Evolutionary conservation across 1,140 invertebrate species (phyloP).

Genomic region (Drosophila novamexicana): DNA sequence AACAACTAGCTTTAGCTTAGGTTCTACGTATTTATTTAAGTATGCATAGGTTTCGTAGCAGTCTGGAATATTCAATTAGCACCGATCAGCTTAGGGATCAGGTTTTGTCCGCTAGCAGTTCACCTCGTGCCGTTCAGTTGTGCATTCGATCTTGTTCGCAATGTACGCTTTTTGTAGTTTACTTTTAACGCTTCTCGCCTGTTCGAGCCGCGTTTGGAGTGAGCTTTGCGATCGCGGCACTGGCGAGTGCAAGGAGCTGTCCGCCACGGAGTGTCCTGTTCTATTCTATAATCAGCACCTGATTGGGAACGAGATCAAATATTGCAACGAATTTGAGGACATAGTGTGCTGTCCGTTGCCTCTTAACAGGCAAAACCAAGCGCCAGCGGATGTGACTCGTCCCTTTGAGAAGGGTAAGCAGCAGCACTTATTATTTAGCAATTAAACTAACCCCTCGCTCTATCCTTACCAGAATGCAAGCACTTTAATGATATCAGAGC

Average conservation of each 20-base stretch:
- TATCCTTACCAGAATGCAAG: conserved; percentile 50
- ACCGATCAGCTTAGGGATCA: conserved; percentile 8
- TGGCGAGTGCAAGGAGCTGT: conserved; percentile 61
- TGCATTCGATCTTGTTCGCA: conserved; percentile 3
- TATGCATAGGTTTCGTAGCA: conserved; percentile 13
- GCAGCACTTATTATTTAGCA: not conserved
- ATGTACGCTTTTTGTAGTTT: conserved; percentile 14
- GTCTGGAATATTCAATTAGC: conserved; percentile 1
- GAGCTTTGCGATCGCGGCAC: conserved; percentile 62
- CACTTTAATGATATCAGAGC: conserved; percentile 50
- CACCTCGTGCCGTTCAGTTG: conserved; percentile 11
- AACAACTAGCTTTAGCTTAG: conserved; percentile 31
- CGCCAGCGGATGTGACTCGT: conserved; percentile 9
- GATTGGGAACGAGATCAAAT: conserved; percentile 54
- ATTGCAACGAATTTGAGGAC: conserved; percentile 66
- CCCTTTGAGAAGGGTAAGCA: conserved; percentile 55
- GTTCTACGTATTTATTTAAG: conserved; percentile 16
- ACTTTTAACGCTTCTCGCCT: conserved; percentile 16
- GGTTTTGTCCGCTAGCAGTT: conserved; percentile 15
- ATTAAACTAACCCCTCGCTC: not conserved
- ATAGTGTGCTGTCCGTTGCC: conserved; percentile 72
- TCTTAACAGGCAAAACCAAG: conserved; percentile 38
- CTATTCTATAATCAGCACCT: conserved; percentile 61
- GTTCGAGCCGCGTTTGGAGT: not conserved
- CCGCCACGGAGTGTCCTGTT: conserved; percentile 52